Percentiles rank a stretch among this genome's conserved stretches.
Evolutionary conservation across 2,113 vertebrate species (phyloP).

Genomic region (Cnemophilus loriae): DNA sequence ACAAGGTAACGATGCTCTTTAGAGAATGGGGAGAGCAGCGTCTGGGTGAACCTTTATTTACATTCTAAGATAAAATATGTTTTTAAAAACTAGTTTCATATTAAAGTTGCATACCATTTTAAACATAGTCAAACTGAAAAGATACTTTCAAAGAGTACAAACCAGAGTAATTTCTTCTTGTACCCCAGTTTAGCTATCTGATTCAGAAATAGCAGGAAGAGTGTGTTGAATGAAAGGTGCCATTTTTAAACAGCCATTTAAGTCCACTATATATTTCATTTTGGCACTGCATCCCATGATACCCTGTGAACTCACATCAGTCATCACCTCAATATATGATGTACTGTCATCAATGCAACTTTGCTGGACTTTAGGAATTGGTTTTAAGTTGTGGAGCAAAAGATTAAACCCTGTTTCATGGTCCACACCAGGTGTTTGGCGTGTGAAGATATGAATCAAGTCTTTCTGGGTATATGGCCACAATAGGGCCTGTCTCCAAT

Average conservation of each 20-base stretch:
- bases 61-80: background rate
- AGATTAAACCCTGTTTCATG: background rate
- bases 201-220: background rate
- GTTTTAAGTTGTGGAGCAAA: background rate
- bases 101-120: background rate
- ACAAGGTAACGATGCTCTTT: background rate
- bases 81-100: background rate
- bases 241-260: background rate
- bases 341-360: background rate
- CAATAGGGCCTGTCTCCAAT: accelerated
- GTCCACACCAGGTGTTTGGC: background rate
- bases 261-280: background rate
- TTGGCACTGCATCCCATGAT: background rate
- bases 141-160: background rate
- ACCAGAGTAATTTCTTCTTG: background rate
- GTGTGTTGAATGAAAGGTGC: background rate
- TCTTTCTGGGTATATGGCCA: background rate
- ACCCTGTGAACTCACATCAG: background rate
- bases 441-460: background rate
- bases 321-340: background rate
- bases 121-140: background rate
- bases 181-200: background rate
- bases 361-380: background rate
- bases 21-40: background rate
- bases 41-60: background rate